A percentile compares a stretch with the other conserved stretches of the same genome.
Evolutionary conservation across 2,888 invertebrate species (phyloP).

Genomic region (Sialis fuliginosa): DNA sequence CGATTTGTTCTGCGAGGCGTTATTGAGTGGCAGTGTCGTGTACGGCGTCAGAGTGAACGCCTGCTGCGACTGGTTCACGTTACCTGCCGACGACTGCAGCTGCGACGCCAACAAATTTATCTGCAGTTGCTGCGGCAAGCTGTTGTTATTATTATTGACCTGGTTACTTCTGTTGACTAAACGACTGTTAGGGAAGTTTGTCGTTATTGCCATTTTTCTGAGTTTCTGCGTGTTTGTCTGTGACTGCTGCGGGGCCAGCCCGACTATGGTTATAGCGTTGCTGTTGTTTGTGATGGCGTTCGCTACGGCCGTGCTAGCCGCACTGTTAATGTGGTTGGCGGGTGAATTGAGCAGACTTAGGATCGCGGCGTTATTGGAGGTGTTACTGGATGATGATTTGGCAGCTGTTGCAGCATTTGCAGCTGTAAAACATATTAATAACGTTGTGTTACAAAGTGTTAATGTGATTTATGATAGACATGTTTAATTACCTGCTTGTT

Average conservation of each 20-base stretch:
- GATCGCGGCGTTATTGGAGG: slow-evolving; percentile 50
- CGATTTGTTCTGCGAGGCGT: slow-evolving; percentile 1
- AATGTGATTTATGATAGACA: background rate
- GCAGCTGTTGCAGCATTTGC: slow-evolving; percentile 14
- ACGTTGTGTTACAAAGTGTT: slow-evolving; percentile 1
- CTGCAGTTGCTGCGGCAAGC: slow-evolving; percentile 20
- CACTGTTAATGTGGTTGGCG: slow-evolving; percentile 33
- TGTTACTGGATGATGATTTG: slow-evolving; percentile 24
- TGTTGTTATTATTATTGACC: slow-evolving; percentile 21
- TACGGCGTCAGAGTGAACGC: slow-evolving; percentile 23
- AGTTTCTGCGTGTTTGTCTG: slow-evolving; percentile 17
- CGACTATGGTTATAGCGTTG: slow-evolving; percentile 22
- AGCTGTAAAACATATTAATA: slow-evolving; percentile 6
- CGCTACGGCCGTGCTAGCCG: slow-evolving; percentile 40
- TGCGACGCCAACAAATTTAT: slow-evolving; percentile 28
- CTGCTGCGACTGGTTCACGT: slow-evolving; percentile 16
- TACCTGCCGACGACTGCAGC: slow-evolving; percentile 19
- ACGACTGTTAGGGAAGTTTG: slow-evolving; percentile 28
- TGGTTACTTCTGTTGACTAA: slow-evolving; percentile 24
- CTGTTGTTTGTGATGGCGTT: slow-evolving; percentile 22
- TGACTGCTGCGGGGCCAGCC: slow-evolving; percentile 17
- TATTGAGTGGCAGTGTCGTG: slow-evolving; percentile 21
- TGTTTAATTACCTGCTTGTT: slow-evolving; percentile 32
- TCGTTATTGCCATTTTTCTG: slow-evolving; percentile 33
- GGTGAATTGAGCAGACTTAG: slow-evolving; percentile 63